These are phyloP conservation scores for Papilio polytes DNA, from an alignment of 1,140 invertebrate species.

Conservation along the genomic window DNA sequence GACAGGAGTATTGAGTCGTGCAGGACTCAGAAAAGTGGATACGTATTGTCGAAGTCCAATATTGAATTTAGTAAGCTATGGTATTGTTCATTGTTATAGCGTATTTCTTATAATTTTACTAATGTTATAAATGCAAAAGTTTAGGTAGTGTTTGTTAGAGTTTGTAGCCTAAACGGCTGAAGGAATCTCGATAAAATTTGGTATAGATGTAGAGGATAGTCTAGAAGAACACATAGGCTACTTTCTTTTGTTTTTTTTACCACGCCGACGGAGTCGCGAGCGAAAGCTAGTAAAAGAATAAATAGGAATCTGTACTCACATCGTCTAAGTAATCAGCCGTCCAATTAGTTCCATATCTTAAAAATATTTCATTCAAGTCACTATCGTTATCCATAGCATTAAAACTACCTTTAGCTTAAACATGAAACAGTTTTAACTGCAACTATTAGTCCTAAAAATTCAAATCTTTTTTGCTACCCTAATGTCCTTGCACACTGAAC, in stretches of 20 bases:
- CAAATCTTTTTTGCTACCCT: background rate
- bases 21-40: background rate
- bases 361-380: conserved; percentile 47
- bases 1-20: background rate
- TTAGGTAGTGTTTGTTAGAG: too few relatives aligned
- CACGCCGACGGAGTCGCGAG: too few relatives aligned
- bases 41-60: background rate
- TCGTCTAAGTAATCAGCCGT: conserved; percentile 55
- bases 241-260: too few relatives aligned
- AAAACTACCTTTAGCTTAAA: background rate
- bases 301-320: conserved; percentile 48
- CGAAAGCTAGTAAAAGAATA: too few relatives aligned
- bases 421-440: background rate
- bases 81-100: background rate
- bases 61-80: background rate
- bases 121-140: too few relatives aligned
- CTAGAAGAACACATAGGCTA: too few relatives aligned
- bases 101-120: background rate
- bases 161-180: too few relatives aligned
- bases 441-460: background rate
- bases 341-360: conserved; percentile 55
- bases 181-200: too few relatives aligned
- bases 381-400: conserved; percentile 28
- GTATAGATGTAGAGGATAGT: too few relatives aligned
- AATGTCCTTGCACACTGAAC: background rate